Conservation (phyloP, 2,888 invertebrate species). For the Seira musarum region DNA sequence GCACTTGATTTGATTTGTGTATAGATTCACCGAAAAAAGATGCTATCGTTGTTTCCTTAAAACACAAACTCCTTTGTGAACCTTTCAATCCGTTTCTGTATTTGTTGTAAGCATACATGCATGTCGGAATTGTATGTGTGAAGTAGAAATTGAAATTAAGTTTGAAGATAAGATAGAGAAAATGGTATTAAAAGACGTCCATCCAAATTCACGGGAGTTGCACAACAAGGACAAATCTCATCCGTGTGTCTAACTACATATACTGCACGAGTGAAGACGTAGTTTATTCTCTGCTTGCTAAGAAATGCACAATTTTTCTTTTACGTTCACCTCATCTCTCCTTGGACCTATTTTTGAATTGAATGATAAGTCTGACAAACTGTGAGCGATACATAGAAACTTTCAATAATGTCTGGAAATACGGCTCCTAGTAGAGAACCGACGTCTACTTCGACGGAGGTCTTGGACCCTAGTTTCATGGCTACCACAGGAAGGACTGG, state of each 20-base stretch:
- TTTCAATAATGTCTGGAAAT: conserved; percentile 41
- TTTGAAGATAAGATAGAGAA: background rate
- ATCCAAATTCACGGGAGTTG: background rate
- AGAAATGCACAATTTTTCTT: conserved; percentile 3
- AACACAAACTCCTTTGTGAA: background rate
- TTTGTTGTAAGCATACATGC: background rate
- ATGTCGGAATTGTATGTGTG: background rate
- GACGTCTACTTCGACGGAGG: conserved; percentile 48
- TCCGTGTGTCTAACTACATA: too few species aligned
- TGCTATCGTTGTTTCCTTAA: background rate
- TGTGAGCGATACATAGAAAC: conserved; percentile 1
- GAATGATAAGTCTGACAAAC: conserved; percentile 8
- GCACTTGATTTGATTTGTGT: conserved; percentile 2
- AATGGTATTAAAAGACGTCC: background rate
- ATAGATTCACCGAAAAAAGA: background rate
- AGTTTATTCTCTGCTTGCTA: background rate
- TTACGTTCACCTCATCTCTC: conserved; percentile 8
- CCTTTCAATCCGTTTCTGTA: background rate
- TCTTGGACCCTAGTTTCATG: conserved; percentile 51
- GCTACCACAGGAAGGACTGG: conserved; percentile 30
- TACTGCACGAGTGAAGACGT: background rate
- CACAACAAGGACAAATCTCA: background rate
- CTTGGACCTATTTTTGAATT: conserved; percentile 15
- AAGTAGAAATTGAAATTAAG: background rate
- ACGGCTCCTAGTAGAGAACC: conserved; percentile 45